Evolutionary conservation across 92 coral and sea anemone species (phyloP), one percentile per base, ranked within the genome.

Genomic region (Phenganax subtilis): DNA sequence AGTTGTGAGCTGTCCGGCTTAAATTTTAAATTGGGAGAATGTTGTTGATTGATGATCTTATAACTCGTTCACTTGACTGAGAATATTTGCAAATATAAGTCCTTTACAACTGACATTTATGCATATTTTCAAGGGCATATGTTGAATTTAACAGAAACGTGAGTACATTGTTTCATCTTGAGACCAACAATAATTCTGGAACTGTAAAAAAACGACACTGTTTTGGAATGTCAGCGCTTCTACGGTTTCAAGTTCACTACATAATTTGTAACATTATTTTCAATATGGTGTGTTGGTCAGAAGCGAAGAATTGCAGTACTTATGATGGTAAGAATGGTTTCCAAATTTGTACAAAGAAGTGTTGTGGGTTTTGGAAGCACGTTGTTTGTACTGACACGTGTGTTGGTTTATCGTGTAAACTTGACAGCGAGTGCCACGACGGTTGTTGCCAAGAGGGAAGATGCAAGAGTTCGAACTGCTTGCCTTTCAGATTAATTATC

Each of bases 391-490:
- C 53, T 9, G 69, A 76, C 11, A 57, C 53, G 11, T 76, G 81
- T 20, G 81, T 57, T 76, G 67, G 68, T 9, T 57, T 56, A 27
- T 4, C 81, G n/a, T 76, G 81, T 76, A 67, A 76, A n/a, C 12
- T 7, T 17, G 68, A 76, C 64, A 62, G 51, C 52, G 62, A 76
- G 6, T 76, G 81, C 28, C 67, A 58, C 17, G 68, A 53, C 37
- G 81, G 68, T 12, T 76, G 81, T 53, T 76, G 81, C 15, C 81
- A 76, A 16, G 67, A 76, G 16, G 81, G 81, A 76, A 20, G 12
- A 51, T 76, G 81, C 28, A 76, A 76, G 28, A 2, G 63, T 7
- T 57, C 81, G 54, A 31, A 57, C 67, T 76, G 81, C 52, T 58
- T 76, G 25, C 81, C 81, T 28, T 44, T 76, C 53, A 25, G 53